Base-by-base conservation (phyloP, 1,140 invertebrate species). In the Formica exsecta region DNA sequence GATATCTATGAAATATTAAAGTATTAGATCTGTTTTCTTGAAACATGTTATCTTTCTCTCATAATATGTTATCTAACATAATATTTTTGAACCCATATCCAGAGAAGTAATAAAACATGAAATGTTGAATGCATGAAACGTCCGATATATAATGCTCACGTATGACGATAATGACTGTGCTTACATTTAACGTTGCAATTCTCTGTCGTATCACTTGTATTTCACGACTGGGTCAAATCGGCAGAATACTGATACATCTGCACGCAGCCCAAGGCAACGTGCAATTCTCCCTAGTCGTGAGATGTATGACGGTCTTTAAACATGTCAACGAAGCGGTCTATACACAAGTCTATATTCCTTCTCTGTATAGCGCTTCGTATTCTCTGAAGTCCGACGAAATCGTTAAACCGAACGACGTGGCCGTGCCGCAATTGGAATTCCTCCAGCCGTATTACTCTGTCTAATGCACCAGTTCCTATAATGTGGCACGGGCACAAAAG, bases 361-460 rank as follows among this genome's bases (percentile, higher is more conserved):
- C 66, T 86, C 68, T 41, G 51, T 65, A 38, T 41, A 59, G 76
- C 36, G 29, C 71, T 74, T 65, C 80, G 74, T 88, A 65, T 81
- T 59, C 85, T 61, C 54, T 48, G 41, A 84, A 84, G 57, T 88
- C 84, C 41, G 36, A 90, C 81, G 86, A 79, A 91, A 90, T 90
- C 89, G 84, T 91, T 89, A 91, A 91, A 86, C 68, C 75, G 79
- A 87, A 91, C 87, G 90, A 90, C 79, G 87, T 85, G 89, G 86
- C 66, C 66, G 70, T 73, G 65, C 90, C 83, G 80, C 88, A 89
- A 91, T 90, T 92, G 90, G 85, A 92, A 91, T 91, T 92, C 71
- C 87, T 91, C 73, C 84, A 87, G 84, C 64, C 65, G 71, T 89
- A 89, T 86, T 84, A 91, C 66, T 90, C 85, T 73, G 76, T 86